Percentiles rank a stretch among this genome's conserved stretches.
Conservation (phyloP, 2,797 vertebrate genomes). For the Phataginus tetradactyla region DNA sequence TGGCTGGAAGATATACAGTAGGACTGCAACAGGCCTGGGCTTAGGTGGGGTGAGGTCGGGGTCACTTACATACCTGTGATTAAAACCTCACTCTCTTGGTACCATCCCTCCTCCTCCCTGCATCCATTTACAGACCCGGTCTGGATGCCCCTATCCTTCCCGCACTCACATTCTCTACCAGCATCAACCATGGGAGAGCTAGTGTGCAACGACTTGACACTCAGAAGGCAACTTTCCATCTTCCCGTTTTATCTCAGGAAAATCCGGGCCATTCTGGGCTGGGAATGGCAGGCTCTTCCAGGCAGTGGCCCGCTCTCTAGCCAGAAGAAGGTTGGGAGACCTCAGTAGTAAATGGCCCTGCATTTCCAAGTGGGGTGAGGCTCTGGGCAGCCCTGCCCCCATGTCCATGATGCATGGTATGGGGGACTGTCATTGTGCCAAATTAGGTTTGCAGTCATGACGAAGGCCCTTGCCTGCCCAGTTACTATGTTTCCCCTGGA, state of each 20-base stretch:
- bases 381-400: neutral
- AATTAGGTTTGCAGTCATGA: neutral
- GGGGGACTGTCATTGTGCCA: neutral
- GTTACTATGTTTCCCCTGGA: neutral
- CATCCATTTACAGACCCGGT: conserved; percentile 56
- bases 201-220: neutral
- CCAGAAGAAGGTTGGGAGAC: conserved; percentile 47
- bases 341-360: conserved; percentile 61
- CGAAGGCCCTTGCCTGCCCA: neutral
- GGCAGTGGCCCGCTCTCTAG: neutral
- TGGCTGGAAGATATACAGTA: conserved; percentile 89
- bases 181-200: conserved; percentile 1
- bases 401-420: too few relatives aligned
- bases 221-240: neutral
- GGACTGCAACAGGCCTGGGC: conserved; percentile 84
- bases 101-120: conserved; percentile 39
- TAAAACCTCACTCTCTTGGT: conserved; percentile 77
- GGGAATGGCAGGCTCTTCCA: conserved; percentile 56
- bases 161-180: neutral
- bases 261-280: conserved; percentile 22
- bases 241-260: conserved; percentile 5
- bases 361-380: neutral
- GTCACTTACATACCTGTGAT: conserved; percentile 89
- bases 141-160: conserved; percentile 50
- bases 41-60: conserved; percentile 88